Conservation (phyloP, 1,140 invertebrate species). For the Micrasema minimum region DNA sequence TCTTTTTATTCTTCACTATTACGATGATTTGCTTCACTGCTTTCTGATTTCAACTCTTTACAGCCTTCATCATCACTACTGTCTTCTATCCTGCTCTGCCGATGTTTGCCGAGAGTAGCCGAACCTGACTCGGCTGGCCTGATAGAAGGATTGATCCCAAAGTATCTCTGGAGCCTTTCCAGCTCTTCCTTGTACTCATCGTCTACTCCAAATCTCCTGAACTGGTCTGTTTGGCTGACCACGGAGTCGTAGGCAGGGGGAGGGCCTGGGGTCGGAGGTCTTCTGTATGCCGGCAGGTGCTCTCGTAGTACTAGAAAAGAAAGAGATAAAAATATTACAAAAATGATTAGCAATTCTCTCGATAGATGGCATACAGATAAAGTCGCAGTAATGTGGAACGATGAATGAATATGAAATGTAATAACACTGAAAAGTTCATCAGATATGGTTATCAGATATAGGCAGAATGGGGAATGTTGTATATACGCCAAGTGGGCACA, state of each 20-base stretch:
- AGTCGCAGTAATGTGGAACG: too few relatives aligned
- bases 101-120: slow-evolving; percentile 10
- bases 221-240: slow-evolving; percentile 43
- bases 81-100: slow-evolving; percentile 10
- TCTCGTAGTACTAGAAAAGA: slow-evolving; percentile 31
- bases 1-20: not conserved
- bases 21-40: not conserved
- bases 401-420: too few relatives aligned
- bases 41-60: slow-evolving; percentile 2
- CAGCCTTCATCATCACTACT: not conserved
- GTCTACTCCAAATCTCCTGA: slow-evolving; percentile 41
- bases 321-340: too few relatives aligned
- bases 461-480: too few relatives aligned
- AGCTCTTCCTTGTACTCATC: slow-evolving; percentile 32
- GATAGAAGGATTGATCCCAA: not conserved
- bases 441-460: too few relatives aligned
- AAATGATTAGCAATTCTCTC: too few relatives aligned
- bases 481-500: too few relatives aligned
- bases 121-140: not conserved
- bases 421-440: too few relatives aligned
- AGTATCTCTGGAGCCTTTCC: slow-evolving; percentile 6
- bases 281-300: slow-evolving; percentile 30
- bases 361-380: too few relatives aligned
- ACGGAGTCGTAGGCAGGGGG: slow-evolving; percentile 50
- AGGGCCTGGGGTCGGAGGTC: slow-evolving; percentile 47